These are phyloP conservation scores for Lysiphlebus fabarum DNA, from an alignment of 1,140 invertebrate genomes.

Conservation along the genomic window DNA sequence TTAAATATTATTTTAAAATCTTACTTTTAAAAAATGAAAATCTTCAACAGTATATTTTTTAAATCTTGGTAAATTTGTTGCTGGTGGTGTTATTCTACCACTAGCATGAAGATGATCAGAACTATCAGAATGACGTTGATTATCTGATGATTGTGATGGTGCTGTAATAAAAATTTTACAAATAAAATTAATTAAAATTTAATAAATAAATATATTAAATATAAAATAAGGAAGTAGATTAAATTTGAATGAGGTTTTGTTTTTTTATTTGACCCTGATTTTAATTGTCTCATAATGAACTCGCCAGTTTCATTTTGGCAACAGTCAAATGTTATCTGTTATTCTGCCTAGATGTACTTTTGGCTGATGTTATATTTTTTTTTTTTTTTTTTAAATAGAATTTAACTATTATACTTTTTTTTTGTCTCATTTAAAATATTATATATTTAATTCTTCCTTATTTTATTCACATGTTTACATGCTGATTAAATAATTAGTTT, in stretches of 20 bases:
- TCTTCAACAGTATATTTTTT: slow-evolving; percentile 85
- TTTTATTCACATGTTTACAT: no score
- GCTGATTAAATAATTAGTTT: no score
- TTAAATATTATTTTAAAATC: slow-evolving; percentile 3
- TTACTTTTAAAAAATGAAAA: slow-evolving; percentile 87
- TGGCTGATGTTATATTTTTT: slow-evolving; percentile 19
- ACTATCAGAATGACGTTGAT: slow-evolving; percentile 45
- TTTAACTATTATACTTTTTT: not conserved
- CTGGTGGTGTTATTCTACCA: slow-evolving; percentile 76
- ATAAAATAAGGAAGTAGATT: slow-evolving; percentile 11
- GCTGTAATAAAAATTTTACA: slow-evolving; percentile 35
- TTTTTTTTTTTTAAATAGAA: slow-evolving; percentile 20
- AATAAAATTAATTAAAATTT: not conserved
- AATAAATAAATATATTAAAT: slow-evolving; percentile 12
- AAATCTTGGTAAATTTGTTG: slow-evolving; percentile 80
- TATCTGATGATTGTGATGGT: slow-evolving; percentile 49
- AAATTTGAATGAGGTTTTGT: not conserved
- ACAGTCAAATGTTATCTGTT: slow-evolving; percentile 14
- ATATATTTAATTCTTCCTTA: no score
- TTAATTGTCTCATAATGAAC: slow-evolving; percentile 15
- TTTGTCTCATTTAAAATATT: not conserved
- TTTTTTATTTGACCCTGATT: slow-evolving; percentile 15
- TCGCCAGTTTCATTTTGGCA: not conserved
- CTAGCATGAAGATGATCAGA: slow-evolving; percentile 64
- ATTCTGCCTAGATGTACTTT: slow-evolving; percentile 22